Conservation (phyloP, 2,113 vertebrate genomes). For the Catagonus wagneri region DNA sequence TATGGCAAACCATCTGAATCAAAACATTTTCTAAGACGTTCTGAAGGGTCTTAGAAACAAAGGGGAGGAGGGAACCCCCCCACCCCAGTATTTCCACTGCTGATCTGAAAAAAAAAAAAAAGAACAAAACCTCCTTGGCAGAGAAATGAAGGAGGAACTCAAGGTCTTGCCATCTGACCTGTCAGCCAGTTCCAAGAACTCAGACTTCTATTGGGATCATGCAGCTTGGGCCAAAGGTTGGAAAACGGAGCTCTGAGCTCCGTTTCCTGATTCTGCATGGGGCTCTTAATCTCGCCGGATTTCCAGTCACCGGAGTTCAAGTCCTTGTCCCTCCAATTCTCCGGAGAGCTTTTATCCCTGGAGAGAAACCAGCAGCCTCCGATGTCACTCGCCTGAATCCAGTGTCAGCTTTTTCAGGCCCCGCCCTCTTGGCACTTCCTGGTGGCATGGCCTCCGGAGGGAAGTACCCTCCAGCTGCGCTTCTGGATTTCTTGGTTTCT, state of each 20-base stretch:
- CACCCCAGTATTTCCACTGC: background rate
- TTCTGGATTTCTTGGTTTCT: background rate
- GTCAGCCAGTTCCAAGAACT: background rate
- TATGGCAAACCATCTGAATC: background rate
- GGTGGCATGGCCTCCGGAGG: background rate
- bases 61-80: background rate
- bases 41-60: background rate
- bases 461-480: background rate
- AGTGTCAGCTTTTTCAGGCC: background rate
- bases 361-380: background rate
- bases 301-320: background rate
- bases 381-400: background rate
- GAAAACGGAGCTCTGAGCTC: background rate
- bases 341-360: background rate
- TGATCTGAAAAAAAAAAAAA: background rate
- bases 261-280: background rate
- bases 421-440: background rate
- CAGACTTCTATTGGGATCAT: background rate
- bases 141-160: background rate
- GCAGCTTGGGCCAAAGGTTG: background rate
- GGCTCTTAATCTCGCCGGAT: background rate
- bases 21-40: background rate
- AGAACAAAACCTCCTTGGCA: background rate
- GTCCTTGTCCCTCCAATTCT: background rate
- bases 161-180: background rate